Evolutionary conservation across 53 echinoderm and acorn worm species (phyloP).

Genomic region (Crossaster papposus): DNA sequence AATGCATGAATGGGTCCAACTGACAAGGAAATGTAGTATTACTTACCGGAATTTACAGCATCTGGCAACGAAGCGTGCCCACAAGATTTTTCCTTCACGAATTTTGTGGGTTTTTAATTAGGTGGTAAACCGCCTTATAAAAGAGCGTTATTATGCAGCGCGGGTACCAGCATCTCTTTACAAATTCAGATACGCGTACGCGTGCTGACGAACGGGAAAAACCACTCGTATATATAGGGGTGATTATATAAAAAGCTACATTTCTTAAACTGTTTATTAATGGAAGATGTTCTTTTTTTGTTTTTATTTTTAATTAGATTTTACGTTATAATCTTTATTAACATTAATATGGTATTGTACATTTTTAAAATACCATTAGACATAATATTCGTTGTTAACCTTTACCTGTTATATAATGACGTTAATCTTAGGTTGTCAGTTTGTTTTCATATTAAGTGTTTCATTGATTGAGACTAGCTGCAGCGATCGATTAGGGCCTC

Average conservation of each 20-base stretch:
- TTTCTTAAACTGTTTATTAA: background rate
- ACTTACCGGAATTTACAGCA: slow-evolving; percentile 60
- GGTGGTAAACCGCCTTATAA: slow-evolving; percentile 29
- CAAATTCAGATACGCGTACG: background rate
- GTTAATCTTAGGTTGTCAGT: background rate
- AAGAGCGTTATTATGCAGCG: background rate
- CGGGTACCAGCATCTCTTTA: slow-evolving; percentile 47
- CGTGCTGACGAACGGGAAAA: slow-evolving; percentile 15
- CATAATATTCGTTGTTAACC: background rate
- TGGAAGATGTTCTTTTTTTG: background rate
- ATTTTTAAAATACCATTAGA: background rate
- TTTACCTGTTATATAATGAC: background rate
- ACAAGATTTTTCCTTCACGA: slow-evolving; percentile 28
- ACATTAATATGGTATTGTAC: background rate
- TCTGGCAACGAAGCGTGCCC: slow-evolving; percentile 42
- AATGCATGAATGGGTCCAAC: background rate
- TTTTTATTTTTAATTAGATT: background rate
- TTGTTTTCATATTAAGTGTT: background rate
- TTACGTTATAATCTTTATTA: background rate
- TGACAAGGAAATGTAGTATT: slow-evolving; percentile 20
- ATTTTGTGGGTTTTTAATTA: slow-evolving; percentile 45
- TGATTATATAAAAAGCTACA: background rate
- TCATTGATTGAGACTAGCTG: too few species aligned
- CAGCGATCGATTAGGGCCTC: too few species aligned
- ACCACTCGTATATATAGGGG: slow-evolving; percentile 25